Percentiles rank a stretch among this genome's conserved stretches.
Evolutionary conservation across 37 sponge, comb jelly and placozoan species (phyloP).

Genomic region (Beroe ovata): DNA sequence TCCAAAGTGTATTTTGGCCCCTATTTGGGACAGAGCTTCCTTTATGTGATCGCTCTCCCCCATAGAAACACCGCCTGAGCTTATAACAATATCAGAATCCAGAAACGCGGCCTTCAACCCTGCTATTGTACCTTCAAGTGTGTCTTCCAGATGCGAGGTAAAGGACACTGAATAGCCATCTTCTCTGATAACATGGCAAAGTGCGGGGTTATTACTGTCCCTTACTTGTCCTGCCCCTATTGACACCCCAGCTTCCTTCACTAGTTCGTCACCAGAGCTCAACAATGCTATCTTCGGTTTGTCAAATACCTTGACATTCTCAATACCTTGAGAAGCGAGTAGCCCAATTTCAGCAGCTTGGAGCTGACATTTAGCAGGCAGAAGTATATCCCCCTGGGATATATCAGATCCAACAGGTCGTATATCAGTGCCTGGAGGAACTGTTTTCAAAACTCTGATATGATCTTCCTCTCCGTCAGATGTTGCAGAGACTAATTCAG

Average conservation of each 20-base stretch:
- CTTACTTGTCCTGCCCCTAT: background rate
- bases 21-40: slow-evolving; percentile 77
- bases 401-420: slow-evolving; percentile 91
- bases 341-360: slow-evolving; percentile 71
- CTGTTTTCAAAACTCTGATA: background rate
- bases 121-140: background rate
- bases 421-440: slow-evolving; percentile 14
- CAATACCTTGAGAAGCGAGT: slow-evolving; percentile 50
- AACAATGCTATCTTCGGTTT: slow-evolving; percentile 80
- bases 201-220: slow-evolving; percentile 32
- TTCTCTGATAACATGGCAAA: background rate
- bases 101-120: background rate
- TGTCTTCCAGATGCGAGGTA: background rate
- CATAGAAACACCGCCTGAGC: slow-evolving; percentile 93
- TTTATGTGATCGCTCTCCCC: slow-evolving; percentile 94
- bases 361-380: slow-evolving; percentile 72
- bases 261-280: slow-evolving; percentile 91
- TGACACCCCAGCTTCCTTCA: background rate
- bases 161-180: slow-evolving; percentile 16
- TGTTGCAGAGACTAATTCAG: slow-evolving; percentile 79
- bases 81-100: background rate
- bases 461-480: slow-evolving; percentile 75
- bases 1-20: slow-evolving; percentile 88
- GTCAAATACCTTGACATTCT: slow-evolving; percentile 70
- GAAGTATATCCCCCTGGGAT: slow-evolving; percentile 73